These are phyloP conservation scores for Drosophila kepulauana DNA, from an alignment of 1,140 invertebrate genomes.

Conservation along the genomic window DNA sequence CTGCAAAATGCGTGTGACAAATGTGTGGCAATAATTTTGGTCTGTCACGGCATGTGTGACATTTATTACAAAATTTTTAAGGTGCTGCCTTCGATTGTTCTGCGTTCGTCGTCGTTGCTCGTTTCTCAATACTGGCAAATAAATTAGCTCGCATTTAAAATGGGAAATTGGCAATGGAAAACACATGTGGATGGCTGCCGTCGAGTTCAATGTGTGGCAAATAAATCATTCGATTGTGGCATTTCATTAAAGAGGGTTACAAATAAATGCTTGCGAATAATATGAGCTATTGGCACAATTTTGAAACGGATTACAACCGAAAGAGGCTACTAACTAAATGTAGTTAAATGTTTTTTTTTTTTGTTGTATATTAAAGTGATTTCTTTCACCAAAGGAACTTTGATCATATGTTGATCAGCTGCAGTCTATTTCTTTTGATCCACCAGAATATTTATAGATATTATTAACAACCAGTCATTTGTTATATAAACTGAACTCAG, in stretches of 20 bases:
- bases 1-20: conserved; percentile 65
- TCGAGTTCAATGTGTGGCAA: conserved; percentile 15
- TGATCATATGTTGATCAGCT: too few relatives aligned
- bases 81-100: conserved; percentile 55
- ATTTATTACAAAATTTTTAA: conserved; percentile 79
- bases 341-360: too few relatives aligned
- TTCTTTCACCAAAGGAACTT: too few relatives aligned
- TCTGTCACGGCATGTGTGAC: conserved; percentile 68
- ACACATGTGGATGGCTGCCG: conserved; percentile 51
- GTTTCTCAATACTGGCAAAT: conserved; percentile 54
- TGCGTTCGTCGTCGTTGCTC: conserved; percentile 1
- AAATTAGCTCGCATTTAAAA: conserved; percentile 76
- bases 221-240: conserved; percentile 65
- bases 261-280: conserved; percentile 30
- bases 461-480: too few relatives aligned
- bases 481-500: too few relatives aligned
- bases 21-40: conserved; percentile 76
- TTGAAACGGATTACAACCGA: not conserved
- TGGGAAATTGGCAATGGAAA: conserved; percentile 58
- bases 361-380: too few relatives aligned
- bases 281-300: conserved; percentile 3
- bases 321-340: too few relatives aligned
- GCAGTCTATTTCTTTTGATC: too few relatives aligned
- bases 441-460: too few relatives aligned
- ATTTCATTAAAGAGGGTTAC: conserved; percentile 35